Base-by-base conservation (phyloP, 2,888 invertebrate species). In the Thyatira batis region DNA sequence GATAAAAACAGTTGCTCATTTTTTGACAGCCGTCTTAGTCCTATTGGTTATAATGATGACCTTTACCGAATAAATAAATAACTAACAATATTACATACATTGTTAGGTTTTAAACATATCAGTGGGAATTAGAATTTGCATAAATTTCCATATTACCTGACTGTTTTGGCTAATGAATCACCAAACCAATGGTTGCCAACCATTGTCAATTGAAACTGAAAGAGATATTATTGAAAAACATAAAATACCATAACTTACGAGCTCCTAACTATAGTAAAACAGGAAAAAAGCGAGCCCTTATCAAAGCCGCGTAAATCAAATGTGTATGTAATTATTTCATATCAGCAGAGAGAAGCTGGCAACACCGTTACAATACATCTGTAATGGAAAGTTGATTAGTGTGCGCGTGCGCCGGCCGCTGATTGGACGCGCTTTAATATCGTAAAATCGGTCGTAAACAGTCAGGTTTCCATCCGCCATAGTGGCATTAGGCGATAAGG, bases 301-400 rank as follows among this genome's bases (percentile, higher is more conserved):
- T 45, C 21, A 45, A 45, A 45, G 21, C 50, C 50, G 53, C 58
- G 63, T 60, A 67, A 71, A 67, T 70, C 65, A 71, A 69, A 69
- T 60, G 64, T 62, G 55, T 71, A 67, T 74, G 72, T 76, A 76
- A 78, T 78, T 69, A 76, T 60, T 65, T 59, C 51, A 63, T 63
- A 66, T 70, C 67, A 59, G 58, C 59, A 39, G 39, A 39, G 39
- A 13, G 3, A 33, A 39, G 17, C 39, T 39, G 58, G 21, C 27
- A 25, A 44, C 48, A 53, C 54, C 58, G 57, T 62, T 63, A 58
- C 57, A 51, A 48, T 66, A 71, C 67, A 70, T 68, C 63, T 68
- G 61, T 66, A 72, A 67, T 62, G 54, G 62, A 58, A 55, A 59
- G 57, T 54, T 60, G 65, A 60, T 60, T 50, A 52, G 60, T 54